A percentile compares a stretch with the other conserved stretches of the same genome.
phyloP scores from a whole-genome alignment of 2,113 vertebrate genomes.

The Speoplatyrhinus poulsoni region DNA sequence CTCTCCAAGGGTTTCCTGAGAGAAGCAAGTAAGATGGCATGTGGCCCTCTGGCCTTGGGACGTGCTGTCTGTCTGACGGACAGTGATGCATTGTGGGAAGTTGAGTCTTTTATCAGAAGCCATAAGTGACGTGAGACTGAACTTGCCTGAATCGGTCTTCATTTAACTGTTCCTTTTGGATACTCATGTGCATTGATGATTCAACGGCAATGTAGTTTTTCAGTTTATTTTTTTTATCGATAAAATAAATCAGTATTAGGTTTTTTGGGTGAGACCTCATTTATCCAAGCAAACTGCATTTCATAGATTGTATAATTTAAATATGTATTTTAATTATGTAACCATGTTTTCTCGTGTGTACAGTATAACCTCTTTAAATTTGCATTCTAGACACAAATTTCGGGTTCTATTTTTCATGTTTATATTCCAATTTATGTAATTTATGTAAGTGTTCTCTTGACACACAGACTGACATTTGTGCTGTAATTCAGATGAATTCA shows the following conservation, averaged over 20 bases:
- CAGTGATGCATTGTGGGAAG: slow-evolving; percentile 19
- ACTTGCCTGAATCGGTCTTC: not conserved
- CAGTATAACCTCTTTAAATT: slow-evolving; percentile 12
- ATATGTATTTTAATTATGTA: slow-evolving; percentile 23
- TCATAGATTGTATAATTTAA: slow-evolving; percentile 39
- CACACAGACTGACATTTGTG: too few species aligned
- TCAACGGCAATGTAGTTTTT: slow-evolving; percentile 2
- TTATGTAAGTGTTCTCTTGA: too few species aligned
- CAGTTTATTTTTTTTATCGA: slow-evolving; percentile 5
- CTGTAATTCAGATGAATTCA: too few species aligned
- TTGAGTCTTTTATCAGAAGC: slow-evolving; percentile 20
- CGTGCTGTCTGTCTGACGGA: slow-evolving; percentile 3
- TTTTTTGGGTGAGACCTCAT: not conserved
- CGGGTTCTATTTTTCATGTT: too few species aligned
- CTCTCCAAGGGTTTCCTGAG: slow-evolving; percentile 56
- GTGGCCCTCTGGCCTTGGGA: not conserved
- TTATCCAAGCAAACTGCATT: slow-evolving; percentile 27
- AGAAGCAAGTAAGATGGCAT: slow-evolving; percentile 18
- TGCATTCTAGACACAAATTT: slow-evolving; percentile 2
- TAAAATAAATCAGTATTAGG: slow-evolving; percentile 54
- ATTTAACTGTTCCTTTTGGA: slow-evolving; percentile 5
- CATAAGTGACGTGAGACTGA: not conserved
- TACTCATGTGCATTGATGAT: slow-evolving; percentile 2
- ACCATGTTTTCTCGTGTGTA: slow-evolving; percentile 4
- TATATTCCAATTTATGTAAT: too few species aligned